Conservation (phyloP, 2,113 vertebrate genomes). For the Aix galericulata region DNA sequence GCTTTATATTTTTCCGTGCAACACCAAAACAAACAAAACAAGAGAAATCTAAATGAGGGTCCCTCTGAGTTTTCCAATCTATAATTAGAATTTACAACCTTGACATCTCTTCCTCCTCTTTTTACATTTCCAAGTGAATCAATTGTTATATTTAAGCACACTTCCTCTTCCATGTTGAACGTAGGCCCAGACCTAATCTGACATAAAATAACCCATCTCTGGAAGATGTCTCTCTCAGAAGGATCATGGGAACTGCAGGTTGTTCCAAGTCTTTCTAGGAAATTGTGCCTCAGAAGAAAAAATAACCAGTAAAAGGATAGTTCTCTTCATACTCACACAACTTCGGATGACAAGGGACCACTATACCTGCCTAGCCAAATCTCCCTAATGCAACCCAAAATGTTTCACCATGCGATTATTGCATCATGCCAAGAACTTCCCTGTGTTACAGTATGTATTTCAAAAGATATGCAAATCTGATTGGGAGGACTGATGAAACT, state of each 20-base stretch:
- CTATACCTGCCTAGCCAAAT: neutral
- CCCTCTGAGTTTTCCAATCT: neutral
- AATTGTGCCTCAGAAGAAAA: constrained; percentile 15
- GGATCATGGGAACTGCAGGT: neutral
- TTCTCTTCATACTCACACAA: neutral
- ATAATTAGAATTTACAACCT: constrained; percentile 33
- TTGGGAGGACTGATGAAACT: neutral
- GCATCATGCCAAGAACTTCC: neutral
- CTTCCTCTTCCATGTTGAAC: constrained; percentile 15
- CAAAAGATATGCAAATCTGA: neutral
- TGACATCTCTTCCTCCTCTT: constrained; percentile 4
- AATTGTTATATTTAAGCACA: constrained; percentile 31
- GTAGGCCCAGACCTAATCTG: neutral
- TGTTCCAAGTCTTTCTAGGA: constrained; percentile 59
- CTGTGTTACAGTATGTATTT: neutral
- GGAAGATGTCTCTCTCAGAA: neutral
- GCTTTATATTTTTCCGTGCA: neutral
- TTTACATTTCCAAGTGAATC: constrained; percentile 10
- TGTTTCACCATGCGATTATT: neutral
- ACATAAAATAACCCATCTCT: neutral
- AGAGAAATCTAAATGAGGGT: constrained; percentile 11
- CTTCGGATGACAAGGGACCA: neutral
- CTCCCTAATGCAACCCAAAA: neutral
- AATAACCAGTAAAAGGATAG: neutral
- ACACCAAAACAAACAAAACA: constrained; percentile 15